Evolutionary conservation across 2,113 vertebrate species (phyloP).

Genomic region (Phalacrocorax aristotelis): DNA sequence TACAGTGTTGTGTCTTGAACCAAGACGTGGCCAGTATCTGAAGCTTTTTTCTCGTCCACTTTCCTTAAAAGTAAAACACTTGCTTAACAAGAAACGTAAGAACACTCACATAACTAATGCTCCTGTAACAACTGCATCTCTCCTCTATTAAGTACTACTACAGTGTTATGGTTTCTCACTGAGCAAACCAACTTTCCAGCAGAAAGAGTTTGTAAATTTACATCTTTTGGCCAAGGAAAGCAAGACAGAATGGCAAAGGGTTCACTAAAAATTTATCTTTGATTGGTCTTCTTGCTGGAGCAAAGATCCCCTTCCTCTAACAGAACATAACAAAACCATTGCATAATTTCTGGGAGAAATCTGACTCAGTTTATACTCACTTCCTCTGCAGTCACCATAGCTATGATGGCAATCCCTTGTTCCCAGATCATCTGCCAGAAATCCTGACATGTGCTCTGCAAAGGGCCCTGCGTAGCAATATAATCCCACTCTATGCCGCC

Average conservation of each 20-base stretch:
- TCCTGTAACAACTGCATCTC: not conserved
- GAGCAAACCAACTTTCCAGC: not conserved
- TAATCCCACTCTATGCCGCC: constrained; percentile 93
- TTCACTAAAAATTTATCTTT: not conserved
- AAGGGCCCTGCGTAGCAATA: constrained; percentile 91
- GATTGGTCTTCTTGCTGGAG: not conserved
- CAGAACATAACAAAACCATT: not conserved
- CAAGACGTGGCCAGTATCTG: constrained; percentile 95
- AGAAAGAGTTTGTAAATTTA: not conserved
- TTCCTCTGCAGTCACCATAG: constrained; percentile 97
- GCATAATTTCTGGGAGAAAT: not conserved
- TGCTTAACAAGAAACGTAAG: not conserved
- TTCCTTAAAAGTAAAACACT: constrained; percentile 76
- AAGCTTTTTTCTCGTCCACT: constrained; percentile 94
- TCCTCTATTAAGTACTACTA: not conserved
- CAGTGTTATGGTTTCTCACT: rapidly evolving
- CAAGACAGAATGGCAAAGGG: not conserved
- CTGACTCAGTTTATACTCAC: constrained; percentile 59
- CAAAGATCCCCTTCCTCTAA: not conserved
- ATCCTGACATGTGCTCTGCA: constrained; percentile 92
- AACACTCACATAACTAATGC: not conserved
- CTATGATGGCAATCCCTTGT: constrained; percentile 92
- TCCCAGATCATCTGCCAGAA: constrained; percentile 99
- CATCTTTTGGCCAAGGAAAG: not conserved
- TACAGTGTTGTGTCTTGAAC: constrained; percentile 93